phyloP scores from a whole-genome alignment of 1,140 invertebrate species.

The Drosophila gunungcola region DNA sequence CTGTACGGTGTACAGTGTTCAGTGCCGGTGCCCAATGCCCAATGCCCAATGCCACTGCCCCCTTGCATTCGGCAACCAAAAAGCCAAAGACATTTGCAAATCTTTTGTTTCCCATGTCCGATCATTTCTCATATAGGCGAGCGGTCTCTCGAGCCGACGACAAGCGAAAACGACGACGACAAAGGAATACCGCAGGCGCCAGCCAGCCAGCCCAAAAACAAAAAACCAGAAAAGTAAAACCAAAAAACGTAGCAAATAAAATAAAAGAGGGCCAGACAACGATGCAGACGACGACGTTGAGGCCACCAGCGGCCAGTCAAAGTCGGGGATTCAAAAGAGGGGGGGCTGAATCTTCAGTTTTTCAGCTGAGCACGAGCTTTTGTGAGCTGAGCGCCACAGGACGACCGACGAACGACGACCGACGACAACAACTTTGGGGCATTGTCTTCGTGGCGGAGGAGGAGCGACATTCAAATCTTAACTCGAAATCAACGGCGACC shows the following conservation, averaged over 20 bases:
- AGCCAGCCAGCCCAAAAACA: slow-evolving; percentile 78
- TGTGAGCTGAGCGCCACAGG: slow-evolving; percentile 61
- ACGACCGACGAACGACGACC: slow-evolving; percentile 26
- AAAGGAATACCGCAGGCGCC: slow-evolving; percentile 84
- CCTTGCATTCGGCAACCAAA: slow-evolving; percentile 64
- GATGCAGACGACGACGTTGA: slow-evolving; percentile 48
- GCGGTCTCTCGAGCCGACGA: slow-evolving; percentile 43
- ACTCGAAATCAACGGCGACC: slow-evolving; percentile 75
- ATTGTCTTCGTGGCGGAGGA: slow-evolving; percentile 63
- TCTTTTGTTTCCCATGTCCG: slow-evolving; percentile 84
- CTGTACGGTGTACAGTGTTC: background rate
- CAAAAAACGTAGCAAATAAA: slow-evolving; percentile 42
- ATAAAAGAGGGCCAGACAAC: slow-evolving; percentile 46
- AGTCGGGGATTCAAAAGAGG: slow-evolving; percentile 8
- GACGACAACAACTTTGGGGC: slow-evolving; percentile 32
- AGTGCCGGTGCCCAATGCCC: no score
- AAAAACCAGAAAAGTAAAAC: slow-evolving; percentile 27
- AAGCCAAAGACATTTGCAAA: slow-evolving; percentile 83
- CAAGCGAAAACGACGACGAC: slow-evolving; percentile 61
- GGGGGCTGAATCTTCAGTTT: background rate
- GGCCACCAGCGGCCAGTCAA: slow-evolving; percentile 55
- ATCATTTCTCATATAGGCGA: slow-evolving; percentile 83
- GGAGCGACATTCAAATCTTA: slow-evolving; percentile 81
- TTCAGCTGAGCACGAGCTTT: slow-evolving; percentile 57
- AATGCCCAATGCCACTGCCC: background rate